Conservation (phyloP, 2,113 vertebrate species). For the Odocoileus virginianus region DNA sequence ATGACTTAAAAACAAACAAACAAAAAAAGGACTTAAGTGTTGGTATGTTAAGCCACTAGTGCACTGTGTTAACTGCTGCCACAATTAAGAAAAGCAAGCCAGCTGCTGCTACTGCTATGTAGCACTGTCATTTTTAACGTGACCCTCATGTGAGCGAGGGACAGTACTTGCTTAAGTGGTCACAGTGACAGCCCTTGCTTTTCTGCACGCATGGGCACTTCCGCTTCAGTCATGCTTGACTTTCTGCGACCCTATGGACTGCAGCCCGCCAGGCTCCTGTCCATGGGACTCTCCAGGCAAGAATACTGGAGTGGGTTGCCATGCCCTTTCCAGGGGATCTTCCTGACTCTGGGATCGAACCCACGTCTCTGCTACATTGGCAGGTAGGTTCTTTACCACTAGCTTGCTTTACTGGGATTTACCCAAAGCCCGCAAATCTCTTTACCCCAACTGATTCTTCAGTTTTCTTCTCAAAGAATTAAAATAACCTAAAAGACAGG, state of each 20-base stretch:
- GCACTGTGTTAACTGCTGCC: conserved; percentile 50
- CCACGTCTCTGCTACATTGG: neutral
- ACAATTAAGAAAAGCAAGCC: conserved; percentile 25
- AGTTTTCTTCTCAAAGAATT: neutral
- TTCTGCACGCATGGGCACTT: neutral
- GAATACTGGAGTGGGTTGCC: neutral
- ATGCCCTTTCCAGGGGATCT: neutral
- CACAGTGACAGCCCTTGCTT: neutral
- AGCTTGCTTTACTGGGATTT: neutral
- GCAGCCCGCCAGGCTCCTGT: neutral
- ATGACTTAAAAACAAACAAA: conserved; percentile 76
- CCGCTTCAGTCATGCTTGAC: neutral
- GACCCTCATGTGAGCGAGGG: neutral
- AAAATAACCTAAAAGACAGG: conserved; percentile 16
- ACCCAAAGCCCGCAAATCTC: neutral
- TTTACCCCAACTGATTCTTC: neutral
- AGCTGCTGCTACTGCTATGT: neutral
- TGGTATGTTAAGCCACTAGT: conserved; percentile 48
- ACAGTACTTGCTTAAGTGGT: neutral
- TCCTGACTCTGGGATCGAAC: neutral
- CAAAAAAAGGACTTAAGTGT: conserved; percentile 68
- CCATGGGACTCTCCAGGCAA: neutral
- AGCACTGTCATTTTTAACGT: neutral
- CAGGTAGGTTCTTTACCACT: neutral
- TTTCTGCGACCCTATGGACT: neutral